Percentiles rank a stretch among this genome's conserved stretches.
These are phyloP conservation scores for Cerastis rubricosa DNA, from an alignment of 2,888 invertebrate species.

Conservation along the genomic window DNA sequence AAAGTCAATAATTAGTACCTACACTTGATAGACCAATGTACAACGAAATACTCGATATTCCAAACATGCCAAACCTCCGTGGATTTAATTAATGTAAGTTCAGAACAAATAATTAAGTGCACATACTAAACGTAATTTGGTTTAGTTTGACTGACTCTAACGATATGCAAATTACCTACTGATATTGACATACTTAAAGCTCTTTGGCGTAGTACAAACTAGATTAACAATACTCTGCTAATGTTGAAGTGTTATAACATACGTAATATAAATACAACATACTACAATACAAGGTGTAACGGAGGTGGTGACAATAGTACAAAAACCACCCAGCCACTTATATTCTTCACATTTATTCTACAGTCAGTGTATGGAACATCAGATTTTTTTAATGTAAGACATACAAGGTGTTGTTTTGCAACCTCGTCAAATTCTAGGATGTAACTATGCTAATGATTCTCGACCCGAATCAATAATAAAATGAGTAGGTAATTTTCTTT, in stretches of 20 bases:
- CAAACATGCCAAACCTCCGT: conserved; percentile 14
- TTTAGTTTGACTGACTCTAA: conserved; percentile 29
- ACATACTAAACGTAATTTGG: conserved; percentile 4
- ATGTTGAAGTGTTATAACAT: conserved; percentile 18
- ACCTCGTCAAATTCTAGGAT: too few relatives aligned
- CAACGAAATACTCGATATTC: background rate
- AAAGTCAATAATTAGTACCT: conserved; percentile 3
- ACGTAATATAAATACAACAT: background rate
- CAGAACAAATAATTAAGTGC: conserved; percentile 13
- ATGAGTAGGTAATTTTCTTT: too few relatives aligned
- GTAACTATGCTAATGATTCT: too few relatives aligned
- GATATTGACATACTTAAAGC: conserved; percentile 45
- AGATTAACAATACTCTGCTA: conserved; percentile 45
- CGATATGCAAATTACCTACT: conserved; percentile 33
- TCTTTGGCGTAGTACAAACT: conserved; percentile 8
- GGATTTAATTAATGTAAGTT: conserved; percentile 14
- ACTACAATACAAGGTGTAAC: background rate
- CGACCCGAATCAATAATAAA: too few relatives aligned
- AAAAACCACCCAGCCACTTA: background rate
- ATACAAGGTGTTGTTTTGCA: too few relatives aligned
- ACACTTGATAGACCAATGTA: background rate
- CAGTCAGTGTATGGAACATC: background rate
- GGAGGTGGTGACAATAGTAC: background rate
- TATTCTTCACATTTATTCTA: background rate
- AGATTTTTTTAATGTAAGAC: background rate